These are phyloP conservation scores for Panagrolaimus sp. DNA, from an alignment of 1,140 invertebrate genomes.

Conservation along the genomic window DNA sequence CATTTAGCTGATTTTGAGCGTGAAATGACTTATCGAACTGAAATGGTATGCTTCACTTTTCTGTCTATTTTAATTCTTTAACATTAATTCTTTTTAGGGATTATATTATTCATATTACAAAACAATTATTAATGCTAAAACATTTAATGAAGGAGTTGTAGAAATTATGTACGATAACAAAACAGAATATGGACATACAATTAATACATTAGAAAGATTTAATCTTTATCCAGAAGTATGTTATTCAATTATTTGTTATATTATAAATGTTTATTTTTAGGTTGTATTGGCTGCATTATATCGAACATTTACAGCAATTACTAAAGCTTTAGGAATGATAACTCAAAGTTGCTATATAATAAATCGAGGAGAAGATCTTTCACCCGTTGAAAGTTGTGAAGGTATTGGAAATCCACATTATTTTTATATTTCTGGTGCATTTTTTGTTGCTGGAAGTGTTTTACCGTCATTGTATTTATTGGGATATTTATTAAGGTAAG, in stretches of 20 bases:
- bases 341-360: conserved; percentile 65
- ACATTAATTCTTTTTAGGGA: conserved; percentile 63
- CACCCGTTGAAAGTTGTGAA: conserved; percentile 70
- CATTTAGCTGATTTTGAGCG: conserved; percentile 63
- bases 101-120: conserved; percentile 83
- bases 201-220: conserved; percentile 75
- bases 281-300: conserved; percentile 64
- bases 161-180: conserved; percentile 69
- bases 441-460: conserved; percentile 50
- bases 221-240: conserved; percentile 76
- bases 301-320: conserved; percentile 61
- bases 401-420: conserved; percentile 59
- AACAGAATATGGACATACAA: conserved; percentile 72
- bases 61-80: neutral
- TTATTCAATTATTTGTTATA: neutral
- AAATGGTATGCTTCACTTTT: conserved; percentile 60
- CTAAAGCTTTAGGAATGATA: conserved; percentile 54
- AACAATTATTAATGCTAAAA: conserved; percentile 68
- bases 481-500: conserved; percentile 48
- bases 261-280: conserved; percentile 59
- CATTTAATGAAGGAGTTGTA: conserved; percentile 65
- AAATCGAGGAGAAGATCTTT: conserved; percentile 65
- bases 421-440: conserved; percentile 52
- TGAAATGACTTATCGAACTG: conserved; percentile 63
- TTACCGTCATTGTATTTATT: conserved; percentile 42